These are phyloP conservation scores for Noctua janthina DNA, from an alignment of 2,888 invertebrate genomes.

Conservation along the genomic window DNA sequence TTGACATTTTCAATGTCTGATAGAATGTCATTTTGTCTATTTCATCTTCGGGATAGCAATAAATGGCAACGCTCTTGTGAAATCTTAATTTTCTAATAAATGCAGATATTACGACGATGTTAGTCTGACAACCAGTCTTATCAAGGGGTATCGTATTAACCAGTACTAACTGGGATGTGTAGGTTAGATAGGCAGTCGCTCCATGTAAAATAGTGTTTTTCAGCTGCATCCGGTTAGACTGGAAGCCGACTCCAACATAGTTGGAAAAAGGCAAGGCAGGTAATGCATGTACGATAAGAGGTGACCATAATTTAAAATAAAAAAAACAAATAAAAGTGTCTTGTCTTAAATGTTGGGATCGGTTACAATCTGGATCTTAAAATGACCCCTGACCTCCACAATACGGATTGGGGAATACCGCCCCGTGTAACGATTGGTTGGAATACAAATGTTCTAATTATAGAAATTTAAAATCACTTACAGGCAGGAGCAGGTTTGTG, in stretches of 20 bases:
- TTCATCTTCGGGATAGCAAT: not conserved
- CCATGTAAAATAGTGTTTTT: not conserved
- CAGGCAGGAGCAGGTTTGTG: not conserved
- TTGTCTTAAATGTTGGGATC: not conserved
- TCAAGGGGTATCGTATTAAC: not conserved
- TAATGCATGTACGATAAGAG: no score
- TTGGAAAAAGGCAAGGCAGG: not conserved
- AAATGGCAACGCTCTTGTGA: not conserved
- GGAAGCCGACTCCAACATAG: not conserved
- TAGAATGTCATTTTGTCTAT: not conserved
- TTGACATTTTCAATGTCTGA: not conserved
- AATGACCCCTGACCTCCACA: not conserved
- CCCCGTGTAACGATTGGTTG: not conserved
- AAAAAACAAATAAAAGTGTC: not conserved
- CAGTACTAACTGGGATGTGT: not conserved
- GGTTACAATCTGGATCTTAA: not conserved
- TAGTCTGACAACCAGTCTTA: not conserved
- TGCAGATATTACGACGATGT: not conserved
- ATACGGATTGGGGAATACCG: constrained; percentile 1
- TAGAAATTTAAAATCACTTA: not conserved
- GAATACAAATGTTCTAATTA: constrained; percentile 28
- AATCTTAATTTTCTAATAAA: not conserved
- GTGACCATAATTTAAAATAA: not conserved
- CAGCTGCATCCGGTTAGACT: not conserved
- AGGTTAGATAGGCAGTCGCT: not conserved